These are phyloP conservation scores for Stenolophus ochropezus DNA, from an alignment of 2,888 invertebrate species.

Conservation along the genomic window DNA sequence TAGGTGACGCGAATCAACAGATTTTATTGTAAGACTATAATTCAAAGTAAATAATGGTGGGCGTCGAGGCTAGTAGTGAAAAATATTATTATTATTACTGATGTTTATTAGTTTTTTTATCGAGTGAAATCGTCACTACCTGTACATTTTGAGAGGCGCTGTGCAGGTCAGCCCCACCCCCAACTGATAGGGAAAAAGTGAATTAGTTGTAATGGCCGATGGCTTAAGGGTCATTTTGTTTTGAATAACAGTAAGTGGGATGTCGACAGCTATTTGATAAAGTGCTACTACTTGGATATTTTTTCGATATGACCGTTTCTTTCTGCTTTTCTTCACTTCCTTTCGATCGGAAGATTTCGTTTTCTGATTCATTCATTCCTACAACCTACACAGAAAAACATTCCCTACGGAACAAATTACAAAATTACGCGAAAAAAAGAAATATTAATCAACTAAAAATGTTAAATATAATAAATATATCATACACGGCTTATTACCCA, in stretches of 20 bases:
- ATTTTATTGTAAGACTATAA: too few relatives aligned
- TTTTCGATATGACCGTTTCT: constrained; percentile 20
- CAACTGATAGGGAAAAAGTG: constrained; percentile 36
- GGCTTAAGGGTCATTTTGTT: constrained; percentile 27
- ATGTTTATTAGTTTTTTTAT: too few relatives aligned
- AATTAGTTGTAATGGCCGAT: constrained; percentile 4
- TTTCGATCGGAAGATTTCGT: not conserved
- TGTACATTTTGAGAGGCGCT: not conserved
- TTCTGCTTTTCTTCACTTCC: constrained; percentile 11
- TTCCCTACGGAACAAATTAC: too few relatives aligned
- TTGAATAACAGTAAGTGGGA: not conserved
- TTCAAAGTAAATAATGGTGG: too few relatives aligned
- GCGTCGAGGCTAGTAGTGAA: too few relatives aligned
- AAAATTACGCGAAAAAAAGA: too few relatives aligned
- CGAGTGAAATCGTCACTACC: too few relatives aligned
- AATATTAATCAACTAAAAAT: too few relatives aligned
- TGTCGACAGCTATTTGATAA: constrained; percentile 33
- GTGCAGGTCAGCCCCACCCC: constrained; percentile 24
- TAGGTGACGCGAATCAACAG: too few relatives aligned
- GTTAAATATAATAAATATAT: too few relatives aligned
- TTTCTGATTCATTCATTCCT: not conserved
- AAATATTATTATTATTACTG: too few relatives aligned
- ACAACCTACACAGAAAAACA: not conserved
- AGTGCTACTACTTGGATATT: constrained; percentile 1
- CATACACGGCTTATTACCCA: too few relatives aligned